Percentiles rank a stretch among this genome's conserved stretches.
Conservation (phyloP, 2,888 invertebrate species). For the Teleogryllus oceanicus region DNA sequence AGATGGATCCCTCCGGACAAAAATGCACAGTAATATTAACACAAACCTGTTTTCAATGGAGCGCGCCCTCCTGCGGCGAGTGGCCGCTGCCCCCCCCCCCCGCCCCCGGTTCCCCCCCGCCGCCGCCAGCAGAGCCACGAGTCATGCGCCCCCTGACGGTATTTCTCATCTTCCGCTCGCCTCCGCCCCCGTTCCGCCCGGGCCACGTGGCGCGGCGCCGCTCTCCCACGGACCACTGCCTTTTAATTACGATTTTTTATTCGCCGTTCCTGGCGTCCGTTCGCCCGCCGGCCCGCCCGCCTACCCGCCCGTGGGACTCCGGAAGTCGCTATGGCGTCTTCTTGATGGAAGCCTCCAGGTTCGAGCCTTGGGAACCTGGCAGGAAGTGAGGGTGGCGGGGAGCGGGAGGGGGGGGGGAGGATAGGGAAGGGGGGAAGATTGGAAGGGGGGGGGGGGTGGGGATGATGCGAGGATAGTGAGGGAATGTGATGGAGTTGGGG, state of each 20-base stretch:
- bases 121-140: neutral
- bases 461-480: too few species aligned
- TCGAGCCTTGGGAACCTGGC: too few species aligned
- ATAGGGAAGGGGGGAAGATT: too few species aligned
- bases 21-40: conserved; percentile 18
- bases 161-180: neutral
- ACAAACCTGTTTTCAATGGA: conserved; percentile 18
- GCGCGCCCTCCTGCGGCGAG: neutral
- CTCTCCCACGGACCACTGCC: neutral
- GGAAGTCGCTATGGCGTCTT: neutral
- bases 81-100: neutral
- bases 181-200: neutral
- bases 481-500: too few species aligned
- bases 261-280: neutral
- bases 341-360: too few species aligned
- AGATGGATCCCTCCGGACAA: conserved; percentile 1
- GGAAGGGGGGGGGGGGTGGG: too few species aligned
- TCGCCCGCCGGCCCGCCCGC: too few species aligned
- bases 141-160: neutral
- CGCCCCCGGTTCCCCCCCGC: neutral
- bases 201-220: neutral
- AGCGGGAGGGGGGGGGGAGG: too few species aligned
- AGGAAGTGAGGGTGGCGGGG: too few species aligned
- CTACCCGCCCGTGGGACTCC: neutral
- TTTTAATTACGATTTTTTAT: neutral